Conservation (phyloP, 2,113 vertebrate genomes). For the Anarrhichthys ocellatus region DNA sequence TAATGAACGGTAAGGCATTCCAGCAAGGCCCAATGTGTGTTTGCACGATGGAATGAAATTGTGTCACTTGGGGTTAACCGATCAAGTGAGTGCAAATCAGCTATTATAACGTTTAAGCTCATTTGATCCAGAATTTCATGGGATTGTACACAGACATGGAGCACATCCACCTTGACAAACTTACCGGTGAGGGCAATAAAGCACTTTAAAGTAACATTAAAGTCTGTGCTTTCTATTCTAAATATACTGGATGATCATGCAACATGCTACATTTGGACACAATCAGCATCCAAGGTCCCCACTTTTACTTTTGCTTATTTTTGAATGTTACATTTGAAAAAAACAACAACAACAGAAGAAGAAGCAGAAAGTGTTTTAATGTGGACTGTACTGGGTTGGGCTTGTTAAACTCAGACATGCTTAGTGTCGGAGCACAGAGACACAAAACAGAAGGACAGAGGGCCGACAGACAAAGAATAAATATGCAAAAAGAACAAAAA, state of each 20-base stretch:
- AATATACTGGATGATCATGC: neutral
- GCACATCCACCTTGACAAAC: constrained; percentile 20
- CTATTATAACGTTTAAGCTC: constrained; percentile 4
- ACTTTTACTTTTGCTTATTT: neutral
- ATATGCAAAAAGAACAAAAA: constrained; percentile 74
- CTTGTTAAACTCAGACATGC: constrained; percentile 29
- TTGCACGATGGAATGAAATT: constrained; percentile 13
- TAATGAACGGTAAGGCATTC: constrained; percentile 16
- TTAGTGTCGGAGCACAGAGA: constrained; percentile 33
- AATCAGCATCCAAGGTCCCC: neutral
- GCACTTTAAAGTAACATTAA: neutral
- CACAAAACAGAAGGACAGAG: constrained; percentile 61
- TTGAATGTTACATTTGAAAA: neutral
- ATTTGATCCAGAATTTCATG: constrained; percentile 43
- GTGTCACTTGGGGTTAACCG: neutral
- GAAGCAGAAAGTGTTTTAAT: constrained; percentile 18
- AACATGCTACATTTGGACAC: neutral
- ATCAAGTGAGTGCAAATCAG: neutral
- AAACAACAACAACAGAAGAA: constrained; percentile 4
- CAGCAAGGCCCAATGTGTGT: constrained; percentile 4
- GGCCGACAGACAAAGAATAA: constrained; percentile 61
- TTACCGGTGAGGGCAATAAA: neutral
- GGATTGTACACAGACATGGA: constrained; percentile 53
- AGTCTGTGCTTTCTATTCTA: neutral
- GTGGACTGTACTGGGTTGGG: constrained; percentile 5